Conservation (phyloP, 2,113 vertebrate species). For the Sialia sialis region DNA sequence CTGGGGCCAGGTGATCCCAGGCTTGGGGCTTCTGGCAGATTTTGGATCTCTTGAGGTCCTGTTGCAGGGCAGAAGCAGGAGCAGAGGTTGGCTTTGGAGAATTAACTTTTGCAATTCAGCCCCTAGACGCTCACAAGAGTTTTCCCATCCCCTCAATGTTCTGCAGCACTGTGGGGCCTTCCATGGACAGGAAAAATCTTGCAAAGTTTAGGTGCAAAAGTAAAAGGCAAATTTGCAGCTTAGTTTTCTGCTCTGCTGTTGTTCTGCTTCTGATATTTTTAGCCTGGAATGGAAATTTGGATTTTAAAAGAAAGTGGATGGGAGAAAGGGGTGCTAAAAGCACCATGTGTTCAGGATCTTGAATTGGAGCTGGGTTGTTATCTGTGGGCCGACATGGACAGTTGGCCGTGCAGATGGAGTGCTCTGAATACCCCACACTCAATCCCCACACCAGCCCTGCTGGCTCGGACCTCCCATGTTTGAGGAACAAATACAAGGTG, state of each 20-base stretch:
- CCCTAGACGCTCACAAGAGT: fast-evolving
- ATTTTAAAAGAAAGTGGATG: background rate
- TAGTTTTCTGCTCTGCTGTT: background rate
- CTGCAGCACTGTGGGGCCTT: background rate
- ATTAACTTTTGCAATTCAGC: background rate
- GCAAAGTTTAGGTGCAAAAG: background rate
- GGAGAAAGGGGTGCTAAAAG: constrained; percentile 7
- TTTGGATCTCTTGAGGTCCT: background rate
- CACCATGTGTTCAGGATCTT: constrained; percentile 12
- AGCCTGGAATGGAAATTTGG: background rate
- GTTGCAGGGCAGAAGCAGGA: background rate
- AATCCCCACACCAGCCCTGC: fast-evolving
- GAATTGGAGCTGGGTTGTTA: background rate
- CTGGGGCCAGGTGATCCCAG: background rate
- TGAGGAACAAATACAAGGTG: background rate
- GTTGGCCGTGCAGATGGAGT: constrained; percentile 14
- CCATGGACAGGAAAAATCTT: background rate
- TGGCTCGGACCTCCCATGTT: fast-evolving
- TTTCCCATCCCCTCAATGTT: fast-evolving
- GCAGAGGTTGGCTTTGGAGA: background rate
- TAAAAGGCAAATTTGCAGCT: background rate
- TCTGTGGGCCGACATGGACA: background rate
- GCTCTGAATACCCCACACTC: fast-evolving
- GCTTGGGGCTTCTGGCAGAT: fast-evolving
- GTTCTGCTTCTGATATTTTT: background rate